Conservation (phyloP, 2,113 vertebrate species). For the Triplophysa siluroides region DNA sequence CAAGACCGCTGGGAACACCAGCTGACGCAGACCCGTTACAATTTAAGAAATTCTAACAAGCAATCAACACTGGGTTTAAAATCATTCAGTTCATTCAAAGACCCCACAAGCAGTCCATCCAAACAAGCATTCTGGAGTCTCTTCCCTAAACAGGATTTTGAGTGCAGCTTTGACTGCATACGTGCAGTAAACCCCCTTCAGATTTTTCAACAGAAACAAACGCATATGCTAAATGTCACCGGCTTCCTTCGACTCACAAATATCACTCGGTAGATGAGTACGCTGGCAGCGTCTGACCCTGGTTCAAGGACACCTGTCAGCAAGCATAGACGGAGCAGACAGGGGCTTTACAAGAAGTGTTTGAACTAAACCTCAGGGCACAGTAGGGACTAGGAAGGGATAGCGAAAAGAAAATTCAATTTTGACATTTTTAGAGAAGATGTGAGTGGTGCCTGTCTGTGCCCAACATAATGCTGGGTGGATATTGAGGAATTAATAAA, state of each 20-base stretch:
- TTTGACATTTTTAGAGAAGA: neutral
- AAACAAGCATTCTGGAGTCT: neutral
- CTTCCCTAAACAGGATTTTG: slow-evolving; percentile 23
- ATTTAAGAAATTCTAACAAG: slow-evolving; percentile 9
- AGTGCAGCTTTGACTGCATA: slow-evolving; percentile 7
- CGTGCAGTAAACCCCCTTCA: neutral
- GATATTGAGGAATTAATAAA: too few relatives aligned
- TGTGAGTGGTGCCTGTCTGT: neutral
- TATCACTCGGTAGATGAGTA: slow-evolving; percentile 25
- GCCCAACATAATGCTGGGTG: too few relatives aligned
- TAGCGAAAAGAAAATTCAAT: neutral
- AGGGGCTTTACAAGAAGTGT: slow-evolving; percentile 5
- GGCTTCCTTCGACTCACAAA: neutral
- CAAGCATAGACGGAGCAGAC: neutral
- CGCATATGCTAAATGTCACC: slow-evolving; percentile 10
- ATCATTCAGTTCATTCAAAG: neutral
- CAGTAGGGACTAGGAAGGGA: neutral
- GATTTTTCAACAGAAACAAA: neutral
- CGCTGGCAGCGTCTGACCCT: neutral
- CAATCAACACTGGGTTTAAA: neutral
- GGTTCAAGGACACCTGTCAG: slow-evolving; percentile 25
- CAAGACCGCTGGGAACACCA: slow-evolving; percentile 11
- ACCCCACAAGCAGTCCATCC: neutral
- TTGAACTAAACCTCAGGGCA: slow-evolving; percentile 21
- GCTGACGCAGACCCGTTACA: neutral